Conservation (phyloP, 1,140 invertebrate species). For the Drosophila kepulauana region DNA sequence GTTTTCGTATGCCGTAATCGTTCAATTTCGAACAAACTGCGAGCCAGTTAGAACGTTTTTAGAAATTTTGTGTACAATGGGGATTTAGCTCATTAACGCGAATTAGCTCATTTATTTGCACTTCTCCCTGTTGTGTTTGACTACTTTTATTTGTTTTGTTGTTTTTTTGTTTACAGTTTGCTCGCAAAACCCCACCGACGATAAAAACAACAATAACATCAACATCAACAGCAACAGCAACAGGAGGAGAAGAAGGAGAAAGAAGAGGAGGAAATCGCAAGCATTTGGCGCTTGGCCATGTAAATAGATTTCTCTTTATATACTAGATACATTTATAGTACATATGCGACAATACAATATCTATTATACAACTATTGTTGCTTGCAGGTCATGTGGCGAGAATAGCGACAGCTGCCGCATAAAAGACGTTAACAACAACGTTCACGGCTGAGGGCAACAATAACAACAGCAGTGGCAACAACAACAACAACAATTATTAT, state of each 20-base stretch:
- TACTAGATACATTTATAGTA: constrained; percentile 17
- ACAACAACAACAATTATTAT: constrained; percentile 18
- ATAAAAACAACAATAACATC: constrained; percentile 16
- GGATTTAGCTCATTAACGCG: constrained; percentile 35
- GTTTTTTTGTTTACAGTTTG: constrained; percentile 10
- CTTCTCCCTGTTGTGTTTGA: neutral
- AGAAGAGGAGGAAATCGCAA: constrained; percentile 19
- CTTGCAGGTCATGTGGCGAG: constrained; percentile 48
- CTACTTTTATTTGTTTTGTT: constrained; percentile 1
- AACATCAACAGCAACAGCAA: neutral
- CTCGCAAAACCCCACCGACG: constrained; percentile 39
- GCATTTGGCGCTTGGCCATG: constrained; percentile 55
- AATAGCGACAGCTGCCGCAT: constrained; percentile 51
- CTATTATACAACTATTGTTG: constrained; percentile 53
- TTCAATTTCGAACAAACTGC: neutral
- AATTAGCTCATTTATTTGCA: constrained; percentile 44
- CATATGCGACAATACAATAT: constrained; percentile 26
- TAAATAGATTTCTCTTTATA: constrained; percentile 39
- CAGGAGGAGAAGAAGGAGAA: neutral
- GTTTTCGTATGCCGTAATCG: constrained; percentile 7
- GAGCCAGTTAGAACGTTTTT: neutral
- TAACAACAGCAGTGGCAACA: constrained; percentile 39
- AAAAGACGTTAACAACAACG: constrained; percentile 47
- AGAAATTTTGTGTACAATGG: constrained; percentile 1
- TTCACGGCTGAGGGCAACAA: constrained; percentile 37